Percentiles rank a stretch among this genome's conserved stretches.
Conservation (phyloP, 2,797 vertebrate species). For the Gallinago nigripennis region DNA sequence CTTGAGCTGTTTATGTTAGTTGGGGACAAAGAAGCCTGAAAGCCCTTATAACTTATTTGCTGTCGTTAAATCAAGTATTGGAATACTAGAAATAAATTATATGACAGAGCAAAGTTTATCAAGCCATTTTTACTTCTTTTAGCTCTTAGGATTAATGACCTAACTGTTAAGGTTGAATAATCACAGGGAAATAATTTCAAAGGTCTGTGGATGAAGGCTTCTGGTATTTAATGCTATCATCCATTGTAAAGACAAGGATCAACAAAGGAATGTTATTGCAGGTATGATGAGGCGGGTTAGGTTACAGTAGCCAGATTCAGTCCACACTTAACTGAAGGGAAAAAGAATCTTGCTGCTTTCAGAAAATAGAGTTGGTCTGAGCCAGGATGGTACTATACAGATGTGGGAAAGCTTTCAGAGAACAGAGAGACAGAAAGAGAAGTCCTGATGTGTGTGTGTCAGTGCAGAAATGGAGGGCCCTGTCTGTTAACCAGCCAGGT, state of each 20-base stretch:
- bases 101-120: background rate
- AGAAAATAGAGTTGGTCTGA: background rate
- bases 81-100: background rate
- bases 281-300: background rate
- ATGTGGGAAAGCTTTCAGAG: background rate
- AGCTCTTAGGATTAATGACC: constrained; percentile 4
- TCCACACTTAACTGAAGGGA: background rate
- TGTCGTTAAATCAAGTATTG: background rate
- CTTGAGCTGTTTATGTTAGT: background rate
- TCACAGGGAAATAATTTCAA: background rate
- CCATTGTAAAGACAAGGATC: background rate
- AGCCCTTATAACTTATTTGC: background rate
- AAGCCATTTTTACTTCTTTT: background rate
- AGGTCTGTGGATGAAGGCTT: background rate
- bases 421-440: background rate
- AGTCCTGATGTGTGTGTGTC: background rate
- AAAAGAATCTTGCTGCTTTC: background rate
- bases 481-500: background rate
- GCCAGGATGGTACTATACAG: background rate
- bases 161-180: background rate
- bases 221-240: background rate
- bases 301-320: background rate
- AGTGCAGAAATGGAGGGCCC: background rate
- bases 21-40: background rate
- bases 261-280: constrained; percentile 5